Base-by-base conservation (phyloP, 2,888 invertebrate species). In the Xestia rhomboidea region DNA sequence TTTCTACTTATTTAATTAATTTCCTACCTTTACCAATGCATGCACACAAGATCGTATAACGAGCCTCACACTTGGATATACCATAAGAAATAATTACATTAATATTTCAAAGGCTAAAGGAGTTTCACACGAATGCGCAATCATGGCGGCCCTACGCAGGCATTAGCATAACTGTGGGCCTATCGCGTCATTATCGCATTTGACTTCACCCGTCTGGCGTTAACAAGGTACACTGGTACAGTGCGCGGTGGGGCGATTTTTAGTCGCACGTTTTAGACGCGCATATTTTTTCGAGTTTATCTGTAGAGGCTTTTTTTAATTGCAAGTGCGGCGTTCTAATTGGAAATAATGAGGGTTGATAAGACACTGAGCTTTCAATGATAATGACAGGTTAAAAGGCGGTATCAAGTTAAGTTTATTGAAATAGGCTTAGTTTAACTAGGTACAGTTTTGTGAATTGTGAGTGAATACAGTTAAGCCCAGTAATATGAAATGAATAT, bases 121-220 rank as follows among this genome's bases (percentile, higher is more conserved):
- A 62, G 38, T 70, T 76, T 51, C 78, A 76, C 76, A 78, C 34
- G 78, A 84, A 76, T 84, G 81, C 81, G 87, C 76, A 83, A 77
- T 70, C 82, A 85, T 89, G 85, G 89, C 74, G 71, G 21, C 85
- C 86, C 86, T 86, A 86, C 77, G 67, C 44, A 83, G 73, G 73
- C 88, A 90, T 90, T 91, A 89, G 86, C 90, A 88, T 92, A 90
- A 89, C 89, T 88, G 87, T 83, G 85, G 71, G 82, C 89, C 87
- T 91, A 92, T 92, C 91, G 88, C 91, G 89, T 91, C 91, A 92
- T 93, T 93, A 93, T 91, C 90, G 85, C 90, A 87, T 92, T 90
- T 84, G 89, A 89, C 88, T 92, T 83, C 86, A 88, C 83, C 87
- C 77, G 83, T 82, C 77, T 84, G 74, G 76, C 85, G 83, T 83